Evolutionary conservation across 2,888 invertebrate species (phyloP), one percentile per base, ranked within the genome.

Genomic region (Mesorhabditis spiculigera): DNA sequence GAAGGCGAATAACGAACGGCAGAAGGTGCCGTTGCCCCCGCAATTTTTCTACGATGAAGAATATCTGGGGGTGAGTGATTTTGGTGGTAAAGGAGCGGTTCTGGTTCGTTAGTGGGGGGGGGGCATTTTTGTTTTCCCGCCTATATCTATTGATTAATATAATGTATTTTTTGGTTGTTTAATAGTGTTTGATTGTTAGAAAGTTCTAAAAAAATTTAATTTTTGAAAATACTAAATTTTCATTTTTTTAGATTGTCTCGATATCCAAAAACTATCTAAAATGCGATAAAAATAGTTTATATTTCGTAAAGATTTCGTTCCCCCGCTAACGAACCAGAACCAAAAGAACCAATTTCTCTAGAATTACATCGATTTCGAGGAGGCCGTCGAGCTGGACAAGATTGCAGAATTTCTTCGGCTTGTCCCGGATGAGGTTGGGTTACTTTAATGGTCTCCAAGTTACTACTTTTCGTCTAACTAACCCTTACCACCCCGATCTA

Each of bases 11-110:
- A 74, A 82, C 5, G 73, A 76, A 42, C 75, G 73, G 8, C 63
- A 73, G 3, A 74, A 74, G 61, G 80, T 81, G 61, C 79, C 73
- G 4, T 88, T 94, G 84, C 94, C 95, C 64, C 96, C 96, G 71
- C 97, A 97, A 88, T 90, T 97, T 81, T 96, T 95, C 87, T 93
- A 93, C 86, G 94, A 93, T 75, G 92, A 92, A 10, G 91, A 92
- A 77, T 95, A 94, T 87, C 93, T 94, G 86, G 96, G 96, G 87
- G 94, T 94, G 89, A 90, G 73, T 44, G n/a, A 3, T 28, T 28
- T 28, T 28, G 28, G 28, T 3, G 28, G 28, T 28, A 28, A 28
- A 28, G 28, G n/a, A n/a, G n/a, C n/a, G n/a, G n/a, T n/a, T n/a
- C n/a, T n/a, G n/a, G n/a, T n/a, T n/a, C n/a, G n/a, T n/a, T n/a